Evolutionary conservation across 1,140 invertebrate genomes (phyloP).

Genomic region (Lepeophtheirus salmonis): DNA sequence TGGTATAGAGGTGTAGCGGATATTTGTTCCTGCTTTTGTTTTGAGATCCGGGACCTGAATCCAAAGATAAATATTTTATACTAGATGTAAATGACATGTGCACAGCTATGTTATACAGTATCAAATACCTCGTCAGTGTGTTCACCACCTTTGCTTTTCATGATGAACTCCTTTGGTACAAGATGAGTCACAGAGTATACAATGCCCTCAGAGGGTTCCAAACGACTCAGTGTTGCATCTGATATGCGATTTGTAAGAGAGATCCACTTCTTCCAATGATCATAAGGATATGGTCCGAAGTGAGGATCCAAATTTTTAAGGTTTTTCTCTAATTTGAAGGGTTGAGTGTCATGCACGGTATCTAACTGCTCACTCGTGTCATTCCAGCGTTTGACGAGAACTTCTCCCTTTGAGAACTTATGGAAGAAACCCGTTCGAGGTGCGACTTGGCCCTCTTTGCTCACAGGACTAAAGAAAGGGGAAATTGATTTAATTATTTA

Average conservation of each 20-base stretch:
- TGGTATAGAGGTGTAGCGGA: conserved; percentile 57
- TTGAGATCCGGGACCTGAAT: conserved; percentile 18
- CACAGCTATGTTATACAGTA: no score
- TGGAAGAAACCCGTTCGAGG: conserved; percentile 75
- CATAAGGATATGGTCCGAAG: conserved; percentile 77
- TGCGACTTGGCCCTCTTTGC: conserved; percentile 35
- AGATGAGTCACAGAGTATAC: conserved; percentile 29
- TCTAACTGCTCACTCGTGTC: conserved; percentile 35
- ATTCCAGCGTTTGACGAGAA: conserved; percentile 73
- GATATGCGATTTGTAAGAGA: conserved; percentile 53
- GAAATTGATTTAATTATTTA: not conserved
- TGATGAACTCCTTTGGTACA: conserved; percentile 21
- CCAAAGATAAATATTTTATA: conserved; percentile 13
- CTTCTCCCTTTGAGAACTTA: conserved; percentile 56
- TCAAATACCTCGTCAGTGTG: not conserved
- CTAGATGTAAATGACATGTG: no score
- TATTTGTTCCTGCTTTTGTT: conserved; percentile 48
- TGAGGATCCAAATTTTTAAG: conserved; percentile 54
- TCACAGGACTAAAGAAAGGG: conserved; percentile 33
- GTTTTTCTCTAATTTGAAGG: conserved; percentile 42
- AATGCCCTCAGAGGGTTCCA: conserved; percentile 24
- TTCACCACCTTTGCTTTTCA: not conserved
- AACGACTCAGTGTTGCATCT: conserved; percentile 21
- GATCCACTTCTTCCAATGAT: conserved; percentile 68
- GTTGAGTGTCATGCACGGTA: conserved; percentile 25